Base-by-base conservation (phyloP, 2,797 vertebrate genomes). In the Amphiprion clarkii region DNA sequence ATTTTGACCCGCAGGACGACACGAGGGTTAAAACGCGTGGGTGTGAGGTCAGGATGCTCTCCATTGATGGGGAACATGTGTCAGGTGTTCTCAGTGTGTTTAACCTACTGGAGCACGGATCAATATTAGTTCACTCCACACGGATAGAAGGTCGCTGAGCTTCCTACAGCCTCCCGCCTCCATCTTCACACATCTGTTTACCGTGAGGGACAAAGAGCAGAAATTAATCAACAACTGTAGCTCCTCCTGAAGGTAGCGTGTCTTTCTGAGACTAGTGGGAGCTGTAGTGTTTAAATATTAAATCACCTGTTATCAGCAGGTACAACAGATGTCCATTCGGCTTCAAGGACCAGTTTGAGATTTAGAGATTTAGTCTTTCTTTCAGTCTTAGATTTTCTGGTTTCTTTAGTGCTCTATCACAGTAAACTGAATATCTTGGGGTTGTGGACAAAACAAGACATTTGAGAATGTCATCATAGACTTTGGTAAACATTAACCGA, bases 31-130 rank as follows among this genome's bases (percentile, higher is more conserved):
- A 27, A 27, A 27, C 8, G 10, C 8, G 8, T 6, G 1, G 2
- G 13, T 42, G 42, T 67, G 6, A 16, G 72, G 74, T 62, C 70
- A 56, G 44, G 46, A 14, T 49, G 7, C 46, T 5, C 62, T 83
- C 65, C 68, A 31, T 81, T 6, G 80, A 62, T 9, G 44, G 66
- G 29, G 62, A 81, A 54, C 80, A 73, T 67, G 13, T 42, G 64
- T 75, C 81, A 75, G 67, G 57, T 54, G 39, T 40, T 33, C 48
- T 36, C 8, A 48, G 31, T 8, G 17, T 61, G 5, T 78, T 19
- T 52, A n/a, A 81, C 56, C 60, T 74, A 65, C 52, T 67, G 53
- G 31, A 58, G 17, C 25, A 29, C 51, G 40, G 60, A 79, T 76
- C 48, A 33, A 27, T 42, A 29, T 27, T n/a, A 2, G 23, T 40